Base-by-base conservation (phyloP, 2,888 invertebrate species). In the Amblyteles armatorius region DNA sequence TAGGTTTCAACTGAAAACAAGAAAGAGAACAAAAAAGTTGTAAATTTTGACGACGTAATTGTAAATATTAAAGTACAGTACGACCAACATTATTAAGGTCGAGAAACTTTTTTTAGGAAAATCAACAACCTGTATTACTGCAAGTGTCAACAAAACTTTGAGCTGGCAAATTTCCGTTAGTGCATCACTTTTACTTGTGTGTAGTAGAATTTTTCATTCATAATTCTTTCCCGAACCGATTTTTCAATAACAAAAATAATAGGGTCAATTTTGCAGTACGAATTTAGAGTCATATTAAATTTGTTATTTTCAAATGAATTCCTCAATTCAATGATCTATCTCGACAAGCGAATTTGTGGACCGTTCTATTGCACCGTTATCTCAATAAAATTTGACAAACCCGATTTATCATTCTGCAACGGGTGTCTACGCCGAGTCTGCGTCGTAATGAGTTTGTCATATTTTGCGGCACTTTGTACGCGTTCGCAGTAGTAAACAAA, bases 361-460 rank as follows among this genome's bases (percentile, higher is more conserved):
- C 7, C 19, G 3, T 55, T 55, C 19, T 0, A 19, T 16, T 16
- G 5, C 52, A 55, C 19, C 3, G 29, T 29, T 63, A 5, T 60
- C 16, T 16, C 16, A 16, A 29, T 63, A 33, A 63, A 63, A 63
- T 63, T 63, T n/a, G 16, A 5, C 29, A 26, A 16, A 33, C 5
- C 63, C 6, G n/a, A 63, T 63, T 63, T 63, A 2, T 63, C 16
- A 16, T 5, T 50, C 3, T n/a, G 29, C 5, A 40, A 60, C 29
- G 26, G 16, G n/a, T 40, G 73, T 73, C 73, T 73, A 26, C 29
- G 60, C 44, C 22, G 29, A 33, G 74, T 76, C 74, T 76, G 63
- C 63, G 16, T 9, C 19, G 63, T 19, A 63, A 76, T 19, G 19
- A 48, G 76, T 76, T 69, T 57, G 67, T 65, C 33, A 82, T 65